These are phyloP conservation scores for Nephrotoma appendiculata DNA, from an alignment of 2,888 invertebrate species.

Conservation along the genomic window DNA sequence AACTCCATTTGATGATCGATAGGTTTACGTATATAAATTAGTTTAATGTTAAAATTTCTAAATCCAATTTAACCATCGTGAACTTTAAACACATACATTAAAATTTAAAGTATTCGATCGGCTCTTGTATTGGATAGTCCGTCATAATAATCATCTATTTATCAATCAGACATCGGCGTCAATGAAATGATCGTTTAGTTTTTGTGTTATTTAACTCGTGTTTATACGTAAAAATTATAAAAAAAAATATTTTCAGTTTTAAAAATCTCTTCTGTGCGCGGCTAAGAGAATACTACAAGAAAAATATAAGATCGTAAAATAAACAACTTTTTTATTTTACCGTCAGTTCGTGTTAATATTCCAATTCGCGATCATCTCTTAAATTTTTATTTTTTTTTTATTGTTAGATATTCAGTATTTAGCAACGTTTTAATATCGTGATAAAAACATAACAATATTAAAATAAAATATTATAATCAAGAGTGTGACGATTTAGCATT, in stretches of 20 bases:
- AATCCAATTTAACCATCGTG: too few species aligned
- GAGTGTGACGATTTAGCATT: neutral
- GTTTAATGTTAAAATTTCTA: too few species aligned
- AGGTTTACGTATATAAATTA: too few species aligned
- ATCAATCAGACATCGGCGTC: neutral
- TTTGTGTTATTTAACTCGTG: neutral
- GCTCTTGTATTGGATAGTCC: too few species aligned
- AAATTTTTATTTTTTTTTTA: neutral
- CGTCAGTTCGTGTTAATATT: neutral
- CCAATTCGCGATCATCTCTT: neutral
- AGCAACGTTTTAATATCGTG: neutral
- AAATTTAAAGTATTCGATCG: too few species aligned
- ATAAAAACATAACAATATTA: neutral
- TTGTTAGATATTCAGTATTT: neutral
- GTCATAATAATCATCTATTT: neutral
- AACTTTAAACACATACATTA: too few species aligned
- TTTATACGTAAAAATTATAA: neutral
- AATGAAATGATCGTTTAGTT: neutral
- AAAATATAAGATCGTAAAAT: neutral
- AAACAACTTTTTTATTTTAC: neutral
- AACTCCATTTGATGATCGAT: neutral
- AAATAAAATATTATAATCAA: neutral
- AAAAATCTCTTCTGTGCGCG: neutral
- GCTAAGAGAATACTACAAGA: neutral
- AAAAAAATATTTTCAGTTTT: neutral